Base-by-base conservation (phyloP, 2,113 vertebrate genomes). In the Cromileptes altivelis region DNA sequence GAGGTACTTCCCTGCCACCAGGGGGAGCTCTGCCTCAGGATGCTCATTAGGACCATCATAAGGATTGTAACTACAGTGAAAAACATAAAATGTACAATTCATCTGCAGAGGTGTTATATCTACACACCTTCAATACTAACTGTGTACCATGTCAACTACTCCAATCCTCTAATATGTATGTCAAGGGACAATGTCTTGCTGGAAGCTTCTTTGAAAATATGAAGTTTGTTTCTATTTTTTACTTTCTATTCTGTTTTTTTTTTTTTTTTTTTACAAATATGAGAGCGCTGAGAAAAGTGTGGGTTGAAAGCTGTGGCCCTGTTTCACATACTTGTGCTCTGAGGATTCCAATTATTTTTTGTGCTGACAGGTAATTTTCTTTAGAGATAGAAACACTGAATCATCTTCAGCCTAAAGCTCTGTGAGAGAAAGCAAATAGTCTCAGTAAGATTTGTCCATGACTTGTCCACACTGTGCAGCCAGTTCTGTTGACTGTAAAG, bases 31-130 rank as follows among this genome's bases (percentile, higher is more conserved):
- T 0, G 98, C 98, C 78, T 99, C 98, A 0, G 98, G 98, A 88
- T 99, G 97, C 90, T 99, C 98, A 89, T 99, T 99, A 19, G 98
- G 98, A 86, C 98, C 98, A 73, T 99, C 97, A 9, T 98, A 99
- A 49, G 98, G 98, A 94, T 99, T 99, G 93, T 99, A 99, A 86
- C 98, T 99, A 77, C 0, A 73, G 8, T 10, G 5, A 25, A 76
- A 78, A 81, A 85, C 56, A 87, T 4, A 27, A 30, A 50, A 30
- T 15, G 0, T 60, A 71, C 9, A 67, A 69, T 57, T 70, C 0
- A 62, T 40, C 2, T 61, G 15, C 15, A 50, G 68, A 42, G 45
- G 27, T 27, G 6, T 19, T 56, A 4, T 67, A 55, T 55, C 57
- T 14, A 57, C 25, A 71, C 2, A 70, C 6, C 4, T 63, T 57